Evolutionary conservation across 2,888 invertebrate species (phyloP), one percentile per base, ranked within the genome.

Genomic region (Schrankia costaestrigalis): DNA sequence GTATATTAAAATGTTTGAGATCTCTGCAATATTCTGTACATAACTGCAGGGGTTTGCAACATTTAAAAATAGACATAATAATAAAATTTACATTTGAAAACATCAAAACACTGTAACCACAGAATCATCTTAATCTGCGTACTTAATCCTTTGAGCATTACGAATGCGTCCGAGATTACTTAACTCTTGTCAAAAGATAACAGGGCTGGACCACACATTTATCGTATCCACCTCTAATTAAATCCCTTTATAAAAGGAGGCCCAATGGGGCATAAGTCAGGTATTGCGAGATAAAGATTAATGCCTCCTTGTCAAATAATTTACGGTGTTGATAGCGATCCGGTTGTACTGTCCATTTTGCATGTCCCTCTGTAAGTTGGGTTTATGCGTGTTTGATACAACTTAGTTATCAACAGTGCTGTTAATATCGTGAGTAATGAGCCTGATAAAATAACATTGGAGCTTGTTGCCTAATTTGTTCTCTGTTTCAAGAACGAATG

Each of bases 271-370:
- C 40, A 65, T 56, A 62, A 70, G 46, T 66, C 62, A 62, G 62
- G 71, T 70, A 65, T 71, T 62, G 71, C 71, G 72, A 76, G 77
- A 81, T 83, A 79, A 80, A 82, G 78, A 82, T 77, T 77, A 83
- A 82, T 81, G 73, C 60, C 54, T 52, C 62, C 74, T 70, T 80
- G 80, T 81, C 78, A 81, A 77, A 81, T 82, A 82, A 84, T 79
- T 84, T 83, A 84, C 79, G 64, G 67, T 57, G 62, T 56, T 71
- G 82, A 84, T 84, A 82, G 56, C 58, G 34, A 50, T 41, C 37
- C 47, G 36, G 45, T 34, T 39, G 41, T 31, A 43, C 36, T 51
- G 46, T 41, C 35, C 46, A 50, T 63, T 58, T 56, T 51, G 57
- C 55, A 55, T 56, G 50, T 53, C 41, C n/a, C 27, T 26, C 8